Evolutionary conservation across 2,888 invertebrate genomes (phyloP), one percentile per base, ranked within the genome.

Genomic region (Melolontha melolontha): DNA sequence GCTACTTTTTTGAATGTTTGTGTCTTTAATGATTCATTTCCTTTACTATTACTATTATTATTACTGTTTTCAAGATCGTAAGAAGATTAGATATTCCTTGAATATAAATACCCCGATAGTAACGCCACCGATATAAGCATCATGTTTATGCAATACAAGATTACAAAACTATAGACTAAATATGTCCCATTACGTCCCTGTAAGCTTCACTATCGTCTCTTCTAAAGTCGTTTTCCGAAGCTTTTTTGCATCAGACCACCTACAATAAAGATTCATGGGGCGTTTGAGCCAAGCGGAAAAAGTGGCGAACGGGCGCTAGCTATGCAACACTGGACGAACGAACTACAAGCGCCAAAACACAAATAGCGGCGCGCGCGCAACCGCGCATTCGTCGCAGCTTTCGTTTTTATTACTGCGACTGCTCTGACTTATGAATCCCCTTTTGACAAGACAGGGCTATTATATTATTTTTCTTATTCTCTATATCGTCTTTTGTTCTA

Each of bases 341-440:
- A 47, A 47, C 47, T 11, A 47, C 47, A 47, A 81, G 81, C 82
- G 82, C 81, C 80, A 82, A 82, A 82, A 81, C 81, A 82, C 81
- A 82, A 82, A 82, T 82, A 80, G 80, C 76, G 76, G 77, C 75
- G 74, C 80, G 78, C 80, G 79, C 79, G 79, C 79, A 79, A 40
- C 40, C 54, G 54, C 77, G 78, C 80, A 81, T 81, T 81, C 81
- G 81, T 81, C 81, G 79, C 79, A 55, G 69, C 62, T 47, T 73
- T 78, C 75, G 77, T 78, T 81, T 81, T 80, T 81, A 70, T 75
- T 74, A 71, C 72, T 47, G 42, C 42, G 11, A n/a, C 42, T 29
- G 14, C 59, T 34, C 78, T 81, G 80, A 81, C 80, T 81, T 81
- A 81, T 80, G 80, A 79, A 79, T 79, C 72, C 69, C 41, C 65